A percentile compares a stretch with the other conserved stretches of the same genome.
phyloP scores from a whole-genome alignment of 2,797 vertebrate genomes.

The Argyrosomus regius region DNA sequence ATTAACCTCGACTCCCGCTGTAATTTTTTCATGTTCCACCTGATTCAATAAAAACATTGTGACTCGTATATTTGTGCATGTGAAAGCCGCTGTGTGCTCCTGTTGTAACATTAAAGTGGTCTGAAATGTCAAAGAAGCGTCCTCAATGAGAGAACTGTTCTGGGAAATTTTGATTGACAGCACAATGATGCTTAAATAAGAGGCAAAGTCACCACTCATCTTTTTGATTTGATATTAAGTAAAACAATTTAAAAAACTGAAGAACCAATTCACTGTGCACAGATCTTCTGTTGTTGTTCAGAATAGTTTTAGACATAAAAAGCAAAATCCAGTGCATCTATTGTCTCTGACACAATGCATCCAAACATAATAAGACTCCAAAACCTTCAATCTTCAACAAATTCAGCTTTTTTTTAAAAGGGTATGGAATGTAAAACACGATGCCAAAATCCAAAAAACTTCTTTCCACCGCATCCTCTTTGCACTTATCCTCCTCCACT shows the following conservation, averaged over 20 bases:
- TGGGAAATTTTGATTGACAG: constrained; percentile 5
- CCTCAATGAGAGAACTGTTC: background rate
- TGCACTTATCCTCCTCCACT: constrained; percentile 45
- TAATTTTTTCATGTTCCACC: constrained; percentile 1
- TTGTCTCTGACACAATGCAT: constrained; percentile 12
- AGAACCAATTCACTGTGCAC: background rate
- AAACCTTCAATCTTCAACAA: constrained; percentile 23
- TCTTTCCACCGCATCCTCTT: constrained; percentile 50
- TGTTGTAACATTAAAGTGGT: constrained; percentile 7
- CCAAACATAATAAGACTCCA: constrained; percentile 12
- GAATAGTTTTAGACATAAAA: constrained; percentile 12
- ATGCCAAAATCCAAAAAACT: constrained; percentile 35
- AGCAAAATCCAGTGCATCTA: constrained; percentile 18
- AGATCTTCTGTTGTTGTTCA: constrained; percentile 5
- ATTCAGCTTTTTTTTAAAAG: constrained; percentile 32
- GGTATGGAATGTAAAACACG: constrained; percentile 16
- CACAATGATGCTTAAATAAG: constrained; percentile 8
- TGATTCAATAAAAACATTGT: background rate
- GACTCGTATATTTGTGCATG: background rate
- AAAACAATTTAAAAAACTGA: background rate
- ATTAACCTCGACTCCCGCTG: constrained; percentile 7
- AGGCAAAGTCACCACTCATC: background rate
- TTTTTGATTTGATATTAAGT: constrained; percentile 7
- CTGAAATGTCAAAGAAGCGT: constrained; percentile 9
- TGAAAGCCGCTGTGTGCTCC: background rate